A percentile compares a stretch with the other conserved stretches of the same genome.
These are phyloP conservation scores for Actinopyga echinites DNA, from an alignment of 53 echinoderm and acorn worm genomes.

Conservation along the genomic window DNA sequence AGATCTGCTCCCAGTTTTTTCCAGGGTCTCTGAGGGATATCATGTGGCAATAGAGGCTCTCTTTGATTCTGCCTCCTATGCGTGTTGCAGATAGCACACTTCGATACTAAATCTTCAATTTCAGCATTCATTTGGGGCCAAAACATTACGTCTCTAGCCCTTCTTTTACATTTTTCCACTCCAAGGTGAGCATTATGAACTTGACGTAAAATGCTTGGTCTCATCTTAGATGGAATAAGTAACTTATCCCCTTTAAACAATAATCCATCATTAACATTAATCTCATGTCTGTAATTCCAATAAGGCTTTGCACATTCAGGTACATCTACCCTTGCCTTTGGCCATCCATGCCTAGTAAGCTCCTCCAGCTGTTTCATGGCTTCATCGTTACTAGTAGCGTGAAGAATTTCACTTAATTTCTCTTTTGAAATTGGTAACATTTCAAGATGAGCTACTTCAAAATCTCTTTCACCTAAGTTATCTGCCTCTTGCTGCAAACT, in stretches of 20 bases:
- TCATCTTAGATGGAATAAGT: not conserved
- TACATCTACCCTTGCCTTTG: not conserved
- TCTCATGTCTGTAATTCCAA: slow-evolving; percentile 56
- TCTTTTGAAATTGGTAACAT: not conserved
- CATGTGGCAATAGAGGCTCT: slow-evolving; percentile 43
- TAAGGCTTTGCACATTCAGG: slow-evolving; percentile 31
- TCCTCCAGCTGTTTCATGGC: not conserved
- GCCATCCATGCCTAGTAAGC: slow-evolving; percentile 28
- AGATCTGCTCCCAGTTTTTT: slow-evolving; percentile 51
- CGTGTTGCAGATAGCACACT: slow-evolving; percentile 28
- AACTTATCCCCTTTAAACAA: slow-evolving; percentile 26
- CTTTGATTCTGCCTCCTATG: slow-evolving; percentile 7
- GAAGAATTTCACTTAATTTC: not conserved
- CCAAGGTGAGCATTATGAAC: slow-evolving; percentile 55
- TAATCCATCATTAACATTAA: slow-evolving; percentile 45
- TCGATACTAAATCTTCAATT: slow-evolving; percentile 24
- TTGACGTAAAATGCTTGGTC: slow-evolving; percentile 34
- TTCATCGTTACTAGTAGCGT: slow-evolving; percentile 37
- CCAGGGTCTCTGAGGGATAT: slow-evolving; percentile 48
- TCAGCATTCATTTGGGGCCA: slow-evolving; percentile 39
- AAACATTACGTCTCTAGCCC: slow-evolving; percentile 38
- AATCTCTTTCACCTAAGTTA: slow-evolving; percentile 16
- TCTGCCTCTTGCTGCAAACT: slow-evolving; percentile 7
- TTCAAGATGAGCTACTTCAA: not conserved
- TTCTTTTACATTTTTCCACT: slow-evolving; percentile 39